phyloP scores from a whole-genome alignment of 2,113 vertebrate genomes.

The Oreochromis tanganicae region DNA sequence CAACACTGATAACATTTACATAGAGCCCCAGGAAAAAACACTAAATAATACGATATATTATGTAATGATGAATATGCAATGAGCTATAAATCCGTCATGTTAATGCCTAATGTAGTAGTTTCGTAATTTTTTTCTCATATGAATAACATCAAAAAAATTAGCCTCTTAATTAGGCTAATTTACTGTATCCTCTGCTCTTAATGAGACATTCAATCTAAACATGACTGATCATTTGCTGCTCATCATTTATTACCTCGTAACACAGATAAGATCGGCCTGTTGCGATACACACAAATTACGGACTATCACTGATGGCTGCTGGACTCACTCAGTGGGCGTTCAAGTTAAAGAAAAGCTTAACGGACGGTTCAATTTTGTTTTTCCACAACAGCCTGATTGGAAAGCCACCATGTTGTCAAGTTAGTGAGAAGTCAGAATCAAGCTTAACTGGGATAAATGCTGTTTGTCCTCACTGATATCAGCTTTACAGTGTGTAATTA shows the following conservation, averaged over 20 bases:
- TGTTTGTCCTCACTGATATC: conserved; percentile 55
- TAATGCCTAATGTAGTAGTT: not conserved
- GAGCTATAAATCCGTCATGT: not conserved
- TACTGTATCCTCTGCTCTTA: conserved; percentile 37
- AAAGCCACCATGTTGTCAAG: conserved; percentile 3
- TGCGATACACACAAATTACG: not conserved
- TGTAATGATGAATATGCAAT: not conserved
- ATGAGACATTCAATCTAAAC: conserved; percentile 43
- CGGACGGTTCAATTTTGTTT: not conserved
- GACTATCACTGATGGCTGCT: not conserved
- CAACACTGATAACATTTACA: not conserved
- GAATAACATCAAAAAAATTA: conserved; percentile 11
- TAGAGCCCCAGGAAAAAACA: not conserved
- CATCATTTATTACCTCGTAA: conserved; percentile 14
- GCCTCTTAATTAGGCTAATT: conserved; percentile 46
- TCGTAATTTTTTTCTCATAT: not conserved
- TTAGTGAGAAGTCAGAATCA: conserved; percentile 17
- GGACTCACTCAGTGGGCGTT: not conserved
- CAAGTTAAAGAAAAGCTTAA: not conserved
- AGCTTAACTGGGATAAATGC: conserved; percentile 43
- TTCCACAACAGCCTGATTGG: not conserved
- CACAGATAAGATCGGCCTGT: not conserved
- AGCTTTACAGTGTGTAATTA: conserved; percentile 62
- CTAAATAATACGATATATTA: not conserved
- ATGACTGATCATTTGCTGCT: conserved; percentile 11